Percentiles rank a stretch among this genome's conserved stretches.
Conservation (phyloP, 2,888 invertebrate species). For the Antitype chi region DNA sequence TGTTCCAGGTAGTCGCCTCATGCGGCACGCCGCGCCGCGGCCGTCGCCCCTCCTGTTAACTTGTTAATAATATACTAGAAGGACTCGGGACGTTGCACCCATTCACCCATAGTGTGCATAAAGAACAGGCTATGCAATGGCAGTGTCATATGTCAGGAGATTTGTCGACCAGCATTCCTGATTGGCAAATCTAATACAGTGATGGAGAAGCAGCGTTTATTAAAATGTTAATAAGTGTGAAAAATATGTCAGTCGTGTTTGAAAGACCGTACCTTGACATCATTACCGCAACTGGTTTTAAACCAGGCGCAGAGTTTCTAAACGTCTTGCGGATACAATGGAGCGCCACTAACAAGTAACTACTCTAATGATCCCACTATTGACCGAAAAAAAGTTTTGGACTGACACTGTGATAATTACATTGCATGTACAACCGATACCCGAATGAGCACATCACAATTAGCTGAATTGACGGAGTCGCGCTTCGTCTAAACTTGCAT, state of each 20-base stretch:
- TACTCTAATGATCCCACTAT: constrained; percentile 4
- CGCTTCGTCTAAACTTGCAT: constrained; percentile 16
- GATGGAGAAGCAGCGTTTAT: background rate
- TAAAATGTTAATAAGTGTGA: constrained; percentile 19
- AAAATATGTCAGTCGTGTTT: constrained; percentile 44
- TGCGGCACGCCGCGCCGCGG: too few relatives aligned
- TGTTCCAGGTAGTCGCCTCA: constrained; percentile 11
- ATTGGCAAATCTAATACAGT: background rate
- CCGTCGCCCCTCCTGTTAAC: background rate
- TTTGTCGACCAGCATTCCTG: background rate
- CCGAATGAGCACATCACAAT: constrained; percentile 42
- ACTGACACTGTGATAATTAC: background rate
- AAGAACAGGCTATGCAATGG: background rate
- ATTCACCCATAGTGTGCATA: constrained; percentile 14
- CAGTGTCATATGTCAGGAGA: too few relatives aligned
- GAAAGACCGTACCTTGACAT: constrained; percentile 56
- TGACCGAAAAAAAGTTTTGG: constrained; percentile 2
- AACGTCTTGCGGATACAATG: constrained; percentile 51
- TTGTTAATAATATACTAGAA: constrained; percentile 7
- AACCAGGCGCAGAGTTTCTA: constrained; percentile 47
- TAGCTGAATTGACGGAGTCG: constrained; percentile 26
- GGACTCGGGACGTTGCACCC: constrained; percentile 25
- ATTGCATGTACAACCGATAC: constrained; percentile 5
- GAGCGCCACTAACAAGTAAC: constrained; percentile 10
- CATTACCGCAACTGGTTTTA: constrained; percentile 57